Evolutionary conservation across 1,140 invertebrate genomes (phyloP).

Genomic region (Nymphalis io): DNA sequence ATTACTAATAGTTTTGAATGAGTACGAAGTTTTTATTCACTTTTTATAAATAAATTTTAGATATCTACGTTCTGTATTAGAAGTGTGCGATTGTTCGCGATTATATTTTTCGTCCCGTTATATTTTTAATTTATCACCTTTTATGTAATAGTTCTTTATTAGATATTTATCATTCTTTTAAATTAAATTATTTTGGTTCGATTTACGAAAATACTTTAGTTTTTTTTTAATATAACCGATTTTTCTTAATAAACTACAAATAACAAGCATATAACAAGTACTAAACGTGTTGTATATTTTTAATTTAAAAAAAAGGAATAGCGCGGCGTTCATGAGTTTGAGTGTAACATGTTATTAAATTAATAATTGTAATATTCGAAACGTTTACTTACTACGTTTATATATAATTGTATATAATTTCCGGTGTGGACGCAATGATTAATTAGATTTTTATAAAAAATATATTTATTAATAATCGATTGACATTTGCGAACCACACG

Average conservation of each 20-base stretch:
- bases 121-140: too few relatives aligned
- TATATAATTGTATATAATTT: conserved; percentile 29
- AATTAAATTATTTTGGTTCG: too few relatives aligned
- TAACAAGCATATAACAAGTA: not conserved
- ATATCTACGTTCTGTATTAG: too few relatives aligned
- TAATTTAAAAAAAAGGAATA: not conserved
- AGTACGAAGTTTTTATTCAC: not conserved
- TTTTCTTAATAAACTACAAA: not conserved
- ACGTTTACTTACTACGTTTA: conserved; percentile 9
- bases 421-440: conserved; percentile 40
- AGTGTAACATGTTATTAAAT: conserved; percentile 6
- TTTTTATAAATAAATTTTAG: too few relatives aligned
- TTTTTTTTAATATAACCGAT: not conserved
- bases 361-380: conserved; percentile 2
- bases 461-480: conserved; percentile 21
- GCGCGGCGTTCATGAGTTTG: not conserved
- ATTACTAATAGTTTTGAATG: not conserved
- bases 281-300: not conserved
- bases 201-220: too few relatives aligned
- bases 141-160: too few relatives aligned
- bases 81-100: too few relatives aligned
- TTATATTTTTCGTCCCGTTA: too few relatives aligned
- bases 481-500: conserved; percentile 18
- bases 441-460: conserved; percentile 33
- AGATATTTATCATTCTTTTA: too few relatives aligned